A percentile compares a stretch with the other conserved stretches of the same genome.
phyloP scores from a whole-genome alignment of 2,888 invertebrate species.

The Epinotia ramella region DNA sequence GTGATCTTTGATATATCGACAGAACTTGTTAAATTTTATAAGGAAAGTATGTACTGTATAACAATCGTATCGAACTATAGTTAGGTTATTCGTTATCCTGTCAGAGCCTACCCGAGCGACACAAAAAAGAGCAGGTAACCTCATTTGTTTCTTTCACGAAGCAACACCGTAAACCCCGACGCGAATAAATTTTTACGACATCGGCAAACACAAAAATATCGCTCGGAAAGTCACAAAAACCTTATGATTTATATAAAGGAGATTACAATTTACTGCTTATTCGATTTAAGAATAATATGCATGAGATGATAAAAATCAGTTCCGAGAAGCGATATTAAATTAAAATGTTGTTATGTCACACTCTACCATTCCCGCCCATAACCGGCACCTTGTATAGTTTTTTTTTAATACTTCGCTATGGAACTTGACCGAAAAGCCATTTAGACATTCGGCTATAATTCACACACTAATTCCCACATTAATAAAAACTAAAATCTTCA shows the following conservation, averaged over 20 bases:
- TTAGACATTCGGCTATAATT: constrained; percentile 8
- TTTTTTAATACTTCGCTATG: constrained; percentile 38
- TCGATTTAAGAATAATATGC: constrained; percentile 63
- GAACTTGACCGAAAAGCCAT: constrained; percentile 4
- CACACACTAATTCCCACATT: neutral
- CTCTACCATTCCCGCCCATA: constrained; percentile 52
- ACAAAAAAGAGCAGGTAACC: constrained; percentile 37
- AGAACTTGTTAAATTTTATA: too few species aligned
- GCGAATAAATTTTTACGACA: constrained; percentile 39
- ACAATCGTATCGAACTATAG: constrained; percentile 19
- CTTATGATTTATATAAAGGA: constrained; percentile 47
- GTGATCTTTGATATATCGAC: too few species aligned
- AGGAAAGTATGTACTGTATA: neutral
- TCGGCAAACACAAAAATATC: constrained; percentile 16
- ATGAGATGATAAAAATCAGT: constrained; percentile 67
- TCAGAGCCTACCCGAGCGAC: constrained; percentile 19
- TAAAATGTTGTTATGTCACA: constrained; percentile 57
- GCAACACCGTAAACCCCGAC: constrained; percentile 32
- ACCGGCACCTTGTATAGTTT: constrained; percentile 53
- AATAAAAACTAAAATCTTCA: constrained; percentile 3
- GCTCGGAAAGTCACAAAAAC: constrained; percentile 34
- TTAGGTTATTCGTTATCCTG: constrained; percentile 20
- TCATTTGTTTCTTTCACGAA: constrained; percentile 36
- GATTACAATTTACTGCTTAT: constrained; percentile 58
- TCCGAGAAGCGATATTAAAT: constrained; percentile 58